A percentile compares a stretch with the other conserved stretches of the same genome.
Conservation (phyloP, 1,140 invertebrate species). For the Brachionus sp. region DNA sequence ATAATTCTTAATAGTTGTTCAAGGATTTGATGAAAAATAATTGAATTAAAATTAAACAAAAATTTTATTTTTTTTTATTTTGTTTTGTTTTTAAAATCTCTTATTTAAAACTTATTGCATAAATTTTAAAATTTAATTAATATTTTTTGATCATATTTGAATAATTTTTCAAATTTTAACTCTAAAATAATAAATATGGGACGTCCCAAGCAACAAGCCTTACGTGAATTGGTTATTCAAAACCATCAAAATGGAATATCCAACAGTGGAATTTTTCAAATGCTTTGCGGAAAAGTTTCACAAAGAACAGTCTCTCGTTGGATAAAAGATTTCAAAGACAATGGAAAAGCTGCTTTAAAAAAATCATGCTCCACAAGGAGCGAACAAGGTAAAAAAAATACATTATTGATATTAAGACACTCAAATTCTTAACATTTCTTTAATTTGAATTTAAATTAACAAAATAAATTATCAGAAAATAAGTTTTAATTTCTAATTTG, state of each 20-base stretch:
- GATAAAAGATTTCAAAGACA: neutral
- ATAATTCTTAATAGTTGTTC: neutral
- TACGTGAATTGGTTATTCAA: neutral
- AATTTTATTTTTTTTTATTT: neutral
- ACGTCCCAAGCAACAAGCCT: neutral
- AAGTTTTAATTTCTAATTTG: too few species aligned
- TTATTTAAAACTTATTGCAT: neutral
- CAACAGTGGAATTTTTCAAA: neutral
- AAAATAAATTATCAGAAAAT: too few species aligned
- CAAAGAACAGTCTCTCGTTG: neutral
- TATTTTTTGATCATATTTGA: neutral
- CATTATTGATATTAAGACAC: too few species aligned
- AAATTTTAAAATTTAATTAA: neutral
- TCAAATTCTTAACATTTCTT: too few species aligned
- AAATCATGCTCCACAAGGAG: too few species aligned
- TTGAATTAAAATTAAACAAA: neutral
- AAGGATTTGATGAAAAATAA: neutral
- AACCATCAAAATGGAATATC: neutral
- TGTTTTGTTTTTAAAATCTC: neutral
- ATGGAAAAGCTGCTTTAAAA: neutral
- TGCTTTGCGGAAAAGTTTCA: neutral
- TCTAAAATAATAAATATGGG: neutral
- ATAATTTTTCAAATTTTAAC: neutral
- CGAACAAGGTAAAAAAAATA: too few species aligned
- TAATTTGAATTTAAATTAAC: too few species aligned